phyloP scores from a whole-genome alignment of 2,888 invertebrate species.

The Lasioglossum malachurum region DNA sequence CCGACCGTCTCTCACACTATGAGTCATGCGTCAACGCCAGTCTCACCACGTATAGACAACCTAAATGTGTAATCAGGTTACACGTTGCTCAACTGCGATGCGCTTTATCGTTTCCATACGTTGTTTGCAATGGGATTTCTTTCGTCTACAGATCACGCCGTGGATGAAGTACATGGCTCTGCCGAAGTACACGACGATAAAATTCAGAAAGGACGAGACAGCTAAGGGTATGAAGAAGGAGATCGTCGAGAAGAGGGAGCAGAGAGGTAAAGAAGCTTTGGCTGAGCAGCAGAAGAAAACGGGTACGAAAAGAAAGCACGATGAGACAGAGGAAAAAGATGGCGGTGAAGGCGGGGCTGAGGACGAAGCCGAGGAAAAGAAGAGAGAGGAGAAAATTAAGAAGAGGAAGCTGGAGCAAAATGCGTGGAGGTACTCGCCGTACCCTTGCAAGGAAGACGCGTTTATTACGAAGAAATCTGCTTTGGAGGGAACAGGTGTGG shows the following conservation, averaged over 20 bases:
- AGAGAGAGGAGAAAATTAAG: conserved; percentile 37
- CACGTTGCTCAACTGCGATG: not conserved
- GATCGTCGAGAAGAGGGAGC: conserved; percentile 61
- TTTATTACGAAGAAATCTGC: conserved; percentile 37
- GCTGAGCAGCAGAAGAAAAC: conserved; percentile 36
- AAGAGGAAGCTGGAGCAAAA: conserved; percentile 60
- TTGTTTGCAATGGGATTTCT: not conserved
- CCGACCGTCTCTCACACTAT: not conserved
- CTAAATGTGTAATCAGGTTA: not conserved
- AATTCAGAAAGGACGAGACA: conserved; percentile 59
- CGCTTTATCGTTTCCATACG: not conserved
- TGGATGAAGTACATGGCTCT: conserved; percentile 74
- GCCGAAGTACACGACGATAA: conserved; percentile 71
- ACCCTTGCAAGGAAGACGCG: conserved; percentile 65
- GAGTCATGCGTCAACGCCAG: not conserved
- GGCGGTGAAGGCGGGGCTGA: not conserved
- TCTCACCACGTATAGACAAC: no score
- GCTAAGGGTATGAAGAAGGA: conserved; percentile 68
- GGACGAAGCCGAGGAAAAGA: not conserved
- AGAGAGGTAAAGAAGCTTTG: conserved; percentile 66
- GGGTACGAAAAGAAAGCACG: conserved; percentile 26
- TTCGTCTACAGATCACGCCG: conserved; percentile 64
- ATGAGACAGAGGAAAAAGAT: not conserved
- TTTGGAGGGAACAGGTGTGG: conserved; percentile 68
- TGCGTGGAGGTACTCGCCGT: conserved; percentile 74